Evolutionary conservation across 2,888 invertebrate genomes (phyloP).

Genomic region (Acrocyrtus sp.): DNA sequence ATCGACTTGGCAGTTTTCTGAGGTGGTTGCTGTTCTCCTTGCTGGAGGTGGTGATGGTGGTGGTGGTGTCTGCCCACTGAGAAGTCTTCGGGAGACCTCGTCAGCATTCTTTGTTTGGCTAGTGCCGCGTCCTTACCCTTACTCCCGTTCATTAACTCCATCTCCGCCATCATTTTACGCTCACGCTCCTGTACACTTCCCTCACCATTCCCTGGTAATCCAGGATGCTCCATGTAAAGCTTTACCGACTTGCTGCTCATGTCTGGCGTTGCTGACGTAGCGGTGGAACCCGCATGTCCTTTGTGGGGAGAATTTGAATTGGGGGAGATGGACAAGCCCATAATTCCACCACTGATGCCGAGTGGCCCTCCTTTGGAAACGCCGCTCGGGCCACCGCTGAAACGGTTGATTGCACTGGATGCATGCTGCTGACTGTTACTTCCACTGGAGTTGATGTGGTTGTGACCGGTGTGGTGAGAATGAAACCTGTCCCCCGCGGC

Average conservation of each 20-base stretch:
- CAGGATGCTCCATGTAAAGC: constrained; percentile 41
- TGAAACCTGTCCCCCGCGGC: constrained; percentile 53
- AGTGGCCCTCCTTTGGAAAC: constrained; percentile 54
- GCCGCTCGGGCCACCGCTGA: constrained; percentile 30
- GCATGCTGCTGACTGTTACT: constrained; percentile 27
- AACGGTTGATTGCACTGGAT: constrained; percentile 9
- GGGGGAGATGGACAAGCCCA: constrained; percentile 43
- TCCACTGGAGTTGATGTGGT: constrained; percentile 38
- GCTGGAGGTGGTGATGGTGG: background rate
- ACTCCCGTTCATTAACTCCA: constrained; percentile 32
- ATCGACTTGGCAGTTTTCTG: constrained; percentile 46
- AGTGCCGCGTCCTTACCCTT: constrained; percentile 18
- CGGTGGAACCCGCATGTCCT: constrained; percentile 26
- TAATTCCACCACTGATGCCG: constrained; percentile 52
- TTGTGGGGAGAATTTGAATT: constrained; percentile 44
- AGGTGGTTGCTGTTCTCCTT: constrained; percentile 10
- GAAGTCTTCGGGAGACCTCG: constrained; percentile 67
- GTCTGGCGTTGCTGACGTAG: constrained; percentile 31
- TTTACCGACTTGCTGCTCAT: constrained; percentile 31
- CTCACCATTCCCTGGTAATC: constrained; percentile 19
- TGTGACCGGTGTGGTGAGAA: constrained; percentile 43
- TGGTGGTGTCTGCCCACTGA: constrained; percentile 6
- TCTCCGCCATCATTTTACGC: constrained; percentile 30
- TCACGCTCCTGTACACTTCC: constrained; percentile 1
- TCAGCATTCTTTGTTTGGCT: constrained; percentile 72